phyloP scores from a whole-genome alignment of 2,888 invertebrate genomes.

The Drosophila limbata region DNA sequence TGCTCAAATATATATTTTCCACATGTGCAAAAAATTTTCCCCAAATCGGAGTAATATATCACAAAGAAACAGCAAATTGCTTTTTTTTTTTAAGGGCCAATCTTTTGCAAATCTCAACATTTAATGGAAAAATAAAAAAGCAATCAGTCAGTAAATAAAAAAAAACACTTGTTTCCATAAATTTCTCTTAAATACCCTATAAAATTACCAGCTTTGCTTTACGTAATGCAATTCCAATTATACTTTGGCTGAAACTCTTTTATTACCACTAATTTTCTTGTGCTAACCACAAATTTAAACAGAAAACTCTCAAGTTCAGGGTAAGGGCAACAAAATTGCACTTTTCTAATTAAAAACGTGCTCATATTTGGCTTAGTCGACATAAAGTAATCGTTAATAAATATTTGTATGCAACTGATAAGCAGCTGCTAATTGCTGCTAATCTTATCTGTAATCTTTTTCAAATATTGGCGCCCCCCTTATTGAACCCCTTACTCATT shows the following conservation, averaged over 20 bases:
- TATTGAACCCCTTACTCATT: not conserved
- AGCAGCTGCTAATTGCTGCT: conserved; percentile 23
- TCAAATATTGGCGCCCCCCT: conserved; percentile 32
- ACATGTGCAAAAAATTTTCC: not conserved
- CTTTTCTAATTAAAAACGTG: conserved; percentile 51
- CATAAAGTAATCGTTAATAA: conserved; percentile 1
- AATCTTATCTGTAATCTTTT: conserved; percentile 44
- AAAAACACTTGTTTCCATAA: not conserved
- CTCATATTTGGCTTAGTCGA: not conserved
- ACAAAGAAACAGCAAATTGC: not conserved
- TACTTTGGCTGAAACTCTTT: not conserved
- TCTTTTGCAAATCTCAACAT: not conserved
- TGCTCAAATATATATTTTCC: not conserved
- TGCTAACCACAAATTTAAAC: conserved; percentile 18
- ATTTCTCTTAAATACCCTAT: not conserved
- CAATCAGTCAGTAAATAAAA: not conserved
- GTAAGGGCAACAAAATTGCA: conserved; percentile 7
- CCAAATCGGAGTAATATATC: not conserved
- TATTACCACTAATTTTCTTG: not conserved
- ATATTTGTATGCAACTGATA: conserved; percentile 31
- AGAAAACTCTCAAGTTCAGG: conserved; percentile 44
- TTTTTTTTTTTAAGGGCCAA: not conserved
- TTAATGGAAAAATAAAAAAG: not conserved
- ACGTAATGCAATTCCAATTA: not conserved
- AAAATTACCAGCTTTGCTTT: not conserved